These are phyloP conservation scores for Tupaia tana DNA, from an alignment of 2,113 vertebrate genomes.

Conservation along the genomic window DNA sequence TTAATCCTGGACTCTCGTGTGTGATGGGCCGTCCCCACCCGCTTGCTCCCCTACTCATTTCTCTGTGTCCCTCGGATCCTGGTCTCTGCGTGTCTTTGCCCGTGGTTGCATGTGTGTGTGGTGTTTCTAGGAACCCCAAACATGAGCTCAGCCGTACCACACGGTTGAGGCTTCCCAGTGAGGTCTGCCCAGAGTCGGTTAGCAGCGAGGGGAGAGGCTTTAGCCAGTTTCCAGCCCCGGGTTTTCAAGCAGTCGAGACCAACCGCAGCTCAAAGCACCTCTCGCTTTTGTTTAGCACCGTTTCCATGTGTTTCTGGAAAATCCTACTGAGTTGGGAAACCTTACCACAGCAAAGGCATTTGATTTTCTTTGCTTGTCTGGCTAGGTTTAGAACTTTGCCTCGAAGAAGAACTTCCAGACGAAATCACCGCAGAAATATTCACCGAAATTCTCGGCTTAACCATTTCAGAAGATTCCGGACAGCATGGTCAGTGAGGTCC, in stretches of 20 bases:
- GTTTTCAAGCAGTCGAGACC: not conserved
- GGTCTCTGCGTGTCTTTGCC: not conserved
- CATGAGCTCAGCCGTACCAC: not conserved
- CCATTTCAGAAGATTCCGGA: constrained; percentile 49
- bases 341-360: not conserved
- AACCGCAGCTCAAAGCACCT: not conserved
- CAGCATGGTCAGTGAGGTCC: not conserved
- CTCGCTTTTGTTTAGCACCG: not conserved
- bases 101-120: not conserved
- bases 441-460: constrained; percentile 91
- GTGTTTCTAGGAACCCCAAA: not conserved
- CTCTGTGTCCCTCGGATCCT: not conserved
- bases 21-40: not conserved
- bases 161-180: not conserved
- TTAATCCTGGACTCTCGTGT: not conserved
- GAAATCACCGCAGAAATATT: constrained; percentile 92
- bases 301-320: constrained; percentile 34
- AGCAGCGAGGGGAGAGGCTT: not conserved
- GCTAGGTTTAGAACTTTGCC: constrained; percentile 83
- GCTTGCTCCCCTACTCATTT: not conserved
- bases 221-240: not conserved
- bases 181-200: not conserved
- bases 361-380: constrained; percentile 62
- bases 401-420: constrained; percentile 89
- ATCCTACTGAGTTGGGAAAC: not conserved